A percentile compares a stretch with the other conserved stretches of the same genome.
Conservation (phyloP, 1,140 invertebrate species). For the Halotydeus destructor region DNA sequence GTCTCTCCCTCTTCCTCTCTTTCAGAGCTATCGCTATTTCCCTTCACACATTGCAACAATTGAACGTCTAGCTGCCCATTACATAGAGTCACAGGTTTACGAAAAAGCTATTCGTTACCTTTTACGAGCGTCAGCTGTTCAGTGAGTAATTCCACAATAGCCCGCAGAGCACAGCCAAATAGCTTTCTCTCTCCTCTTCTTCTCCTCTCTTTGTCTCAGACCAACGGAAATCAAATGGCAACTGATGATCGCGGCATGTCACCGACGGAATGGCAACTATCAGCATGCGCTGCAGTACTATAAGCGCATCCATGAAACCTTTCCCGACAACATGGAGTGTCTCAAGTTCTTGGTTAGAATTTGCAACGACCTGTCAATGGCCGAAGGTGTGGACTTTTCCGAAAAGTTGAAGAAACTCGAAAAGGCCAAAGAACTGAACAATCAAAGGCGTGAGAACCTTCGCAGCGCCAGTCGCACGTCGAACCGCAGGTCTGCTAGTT, state of each 20-base stretch:
- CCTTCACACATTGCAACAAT: conserved; percentile 72
- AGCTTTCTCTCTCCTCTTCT: not conserved
- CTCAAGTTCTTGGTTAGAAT: conserved; percentile 60
- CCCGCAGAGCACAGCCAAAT: no score
- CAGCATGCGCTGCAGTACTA: conserved; percentile 58
- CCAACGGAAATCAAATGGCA: conserved; percentile 64
- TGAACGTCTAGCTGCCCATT: conserved; percentile 76
- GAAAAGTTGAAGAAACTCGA: conserved; percentile 59
- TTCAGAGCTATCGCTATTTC: conserved; percentile 60
- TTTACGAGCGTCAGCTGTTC: conserved; percentile 62
- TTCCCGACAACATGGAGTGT: conserved; percentile 68
- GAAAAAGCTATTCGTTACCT: conserved; percentile 77
- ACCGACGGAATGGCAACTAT: conserved; percentile 57
- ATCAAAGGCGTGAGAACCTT: not conserved
- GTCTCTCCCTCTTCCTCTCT: conserved; percentile 12
- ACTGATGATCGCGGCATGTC: conserved; percentile 59
- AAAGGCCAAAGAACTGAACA: conserved; percentile 37
- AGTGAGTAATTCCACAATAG: no score
- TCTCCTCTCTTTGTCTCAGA: conserved; percentile 19
- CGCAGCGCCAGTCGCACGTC: conserved; percentile 3
- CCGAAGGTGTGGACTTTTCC: conserved; percentile 35
- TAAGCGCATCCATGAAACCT: conserved; percentile 48
- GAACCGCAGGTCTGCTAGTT: not conserved
- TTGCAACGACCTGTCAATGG: conserved; percentile 54
- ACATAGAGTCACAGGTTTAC: conserved; percentile 64